A percentile compares a stretch with the other conserved stretches of the same genome.
These are phyloP conservation scores for Oreotrochilus melanogaster DNA, from an alignment of 2,113 vertebrate genomes.

Conservation along the genomic window DNA sequence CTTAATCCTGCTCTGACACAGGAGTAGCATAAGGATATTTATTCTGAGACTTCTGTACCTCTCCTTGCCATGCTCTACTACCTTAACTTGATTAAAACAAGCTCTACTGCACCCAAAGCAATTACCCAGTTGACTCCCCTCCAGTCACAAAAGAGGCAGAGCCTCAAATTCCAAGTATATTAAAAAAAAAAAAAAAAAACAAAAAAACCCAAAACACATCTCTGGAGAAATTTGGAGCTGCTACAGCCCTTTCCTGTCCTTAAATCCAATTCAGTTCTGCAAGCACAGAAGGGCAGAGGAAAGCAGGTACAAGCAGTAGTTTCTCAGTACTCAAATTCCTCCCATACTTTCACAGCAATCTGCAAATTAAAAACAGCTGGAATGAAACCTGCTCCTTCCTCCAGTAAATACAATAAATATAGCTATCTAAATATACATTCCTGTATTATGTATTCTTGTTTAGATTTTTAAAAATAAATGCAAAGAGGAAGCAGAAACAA, in stretches of 20 bases:
- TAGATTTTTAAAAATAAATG: neutral
- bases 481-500: neutral
- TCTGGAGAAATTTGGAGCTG: neutral
- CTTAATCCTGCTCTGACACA: neutral
- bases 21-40: neutral
- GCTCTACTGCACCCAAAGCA: neutral
- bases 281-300: neutral
- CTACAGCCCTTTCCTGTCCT: neutral
- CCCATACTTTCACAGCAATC: neutral
- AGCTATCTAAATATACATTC: neutral
- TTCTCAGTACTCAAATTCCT: slow-evolving; percentile 7
- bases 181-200: neutral
- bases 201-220: too few relatives aligned
- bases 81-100: neutral
- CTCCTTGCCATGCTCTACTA: neutral
- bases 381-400: neutral
- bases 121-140: neutral
- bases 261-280: neutral
- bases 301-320: neutral
- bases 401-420: neutral
- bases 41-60: neutral
- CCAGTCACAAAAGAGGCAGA: neutral
- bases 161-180: neutral
- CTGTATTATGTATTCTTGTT: neutral
- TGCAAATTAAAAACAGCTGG: neutral